Percentiles rank a stretch among this genome's conserved stretches.
phyloP scores from a whole-genome alignment of 2,113 vertebrate genomes.

The Xiphophorus maculatus region DNA sequence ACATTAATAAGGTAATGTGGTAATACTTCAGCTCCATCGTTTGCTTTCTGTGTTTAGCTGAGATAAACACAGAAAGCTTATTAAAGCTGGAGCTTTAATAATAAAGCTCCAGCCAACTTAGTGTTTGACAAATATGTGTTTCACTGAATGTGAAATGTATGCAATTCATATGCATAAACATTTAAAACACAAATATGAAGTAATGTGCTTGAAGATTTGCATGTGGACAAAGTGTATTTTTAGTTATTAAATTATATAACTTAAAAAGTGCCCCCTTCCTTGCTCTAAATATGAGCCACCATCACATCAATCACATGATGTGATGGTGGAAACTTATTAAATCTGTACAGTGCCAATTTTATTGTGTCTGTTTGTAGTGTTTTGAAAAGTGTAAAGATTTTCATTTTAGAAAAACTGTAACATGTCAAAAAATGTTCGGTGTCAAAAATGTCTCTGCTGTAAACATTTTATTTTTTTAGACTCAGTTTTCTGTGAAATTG shows the following conservation, averaged over 20 bases:
- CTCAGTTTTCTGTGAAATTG: neutral
- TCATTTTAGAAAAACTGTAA: neutral
- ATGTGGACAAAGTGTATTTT: neutral
- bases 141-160: neutral
- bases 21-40: neutral
- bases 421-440: neutral
- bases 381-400: neutral
- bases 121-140: neutral
- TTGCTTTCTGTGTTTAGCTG: neutral
- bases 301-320: neutral
- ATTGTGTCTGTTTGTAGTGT: neutral
- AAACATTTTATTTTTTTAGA: neutral
- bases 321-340: neutral
- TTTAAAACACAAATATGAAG: constrained; percentile 9
- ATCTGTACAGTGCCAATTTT: neutral
- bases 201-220: neutral
- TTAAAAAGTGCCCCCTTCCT: neutral
- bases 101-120: neutral
- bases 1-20: neutral
- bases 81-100: neutral
- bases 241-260: neutral
- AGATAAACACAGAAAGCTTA: neutral
- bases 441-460: constrained; percentile 33
- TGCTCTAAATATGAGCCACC: neutral
- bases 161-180: neutral